phyloP scores from a whole-genome alignment of 1,140 invertebrate species.

The Teleopsis dalmanni region DNA sequence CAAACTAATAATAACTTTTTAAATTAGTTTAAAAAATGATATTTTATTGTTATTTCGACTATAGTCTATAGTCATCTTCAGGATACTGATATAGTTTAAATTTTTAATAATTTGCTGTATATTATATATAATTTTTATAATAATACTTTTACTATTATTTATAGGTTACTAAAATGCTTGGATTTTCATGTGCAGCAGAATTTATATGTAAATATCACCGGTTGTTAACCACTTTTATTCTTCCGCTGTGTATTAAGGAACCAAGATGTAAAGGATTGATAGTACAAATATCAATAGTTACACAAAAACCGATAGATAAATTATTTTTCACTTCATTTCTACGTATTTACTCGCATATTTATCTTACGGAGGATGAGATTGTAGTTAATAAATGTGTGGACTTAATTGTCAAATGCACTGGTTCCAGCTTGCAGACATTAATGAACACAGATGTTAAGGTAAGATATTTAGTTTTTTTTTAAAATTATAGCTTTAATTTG shows the following conservation, averaged over 20 bases:
- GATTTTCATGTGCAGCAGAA: conserved; percentile 35
- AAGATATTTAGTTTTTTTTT: conserved; percentile 17
- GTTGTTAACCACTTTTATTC: conserved; percentile 41
- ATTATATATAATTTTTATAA: neutral
- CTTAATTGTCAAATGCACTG: conserved; percentile 52
- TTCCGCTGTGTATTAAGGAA: conserved; percentile 46
- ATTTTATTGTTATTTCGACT: neutral
- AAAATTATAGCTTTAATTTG: neutral
- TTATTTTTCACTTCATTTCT: conserved; percentile 55
- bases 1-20: too few relatives aligned
- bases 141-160: neutral
- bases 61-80: too few relatives aligned
- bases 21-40: neutral
- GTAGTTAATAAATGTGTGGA: conserved; percentile 51
- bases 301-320: conserved; percentile 51
- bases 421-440: conserved; percentile 47
- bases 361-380: conserved; percentile 52
- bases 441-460: conserved; percentile 49
- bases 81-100: too few relatives aligned
- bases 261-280: conserved; percentile 33
- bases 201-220: conserved; percentile 39
- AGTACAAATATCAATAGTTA: conserved; percentile 29
- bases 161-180: conserved; percentile 35
- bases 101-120: neutral
- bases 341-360: conserved; percentile 57